phyloP scores from a whole-genome alignment of 2,797 vertebrate genomes.

The Myotis findleyi region DNA sequence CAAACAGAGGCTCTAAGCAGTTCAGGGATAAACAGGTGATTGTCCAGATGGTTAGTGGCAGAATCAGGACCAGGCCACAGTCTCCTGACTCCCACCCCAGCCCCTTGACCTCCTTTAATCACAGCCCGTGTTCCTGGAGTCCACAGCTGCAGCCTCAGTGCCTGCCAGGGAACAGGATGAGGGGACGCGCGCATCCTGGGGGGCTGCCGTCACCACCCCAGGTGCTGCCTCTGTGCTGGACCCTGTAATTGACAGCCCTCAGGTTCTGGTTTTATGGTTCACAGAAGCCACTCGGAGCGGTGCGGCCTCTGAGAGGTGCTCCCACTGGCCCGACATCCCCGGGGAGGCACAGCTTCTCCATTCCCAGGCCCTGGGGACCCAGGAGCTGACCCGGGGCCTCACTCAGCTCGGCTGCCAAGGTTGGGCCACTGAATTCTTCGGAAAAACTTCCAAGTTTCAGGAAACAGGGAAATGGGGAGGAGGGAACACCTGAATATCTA shows the following conservation, averaged over 20 bases:
- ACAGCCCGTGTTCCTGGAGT: not conserved
- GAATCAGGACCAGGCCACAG: not conserved
- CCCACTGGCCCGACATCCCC: not conserved
- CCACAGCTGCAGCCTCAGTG: not conserved
- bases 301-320: not conserved
- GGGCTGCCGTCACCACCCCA: not conserved
- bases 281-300: not conserved
- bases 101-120: not conserved
- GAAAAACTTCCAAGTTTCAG: not conserved
- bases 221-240: not conserved
- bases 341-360: not conserved
- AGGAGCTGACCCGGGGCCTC: not conserved
- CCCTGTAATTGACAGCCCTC: not conserved
- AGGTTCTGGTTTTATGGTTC: not conserved
- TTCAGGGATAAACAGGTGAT: not conserved
- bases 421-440: not conserved
- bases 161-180: not conserved
- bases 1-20: not conserved
- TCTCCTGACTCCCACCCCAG: not conserved
- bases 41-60: not conserved
- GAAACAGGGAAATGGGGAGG: not conserved
- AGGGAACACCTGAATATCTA: not conserved
- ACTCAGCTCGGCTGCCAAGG: not conserved
- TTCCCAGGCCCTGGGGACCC: not conserved
- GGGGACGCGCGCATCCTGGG: not conserved